Evolutionary conservation across 1,140 invertebrate species (phyloP).

Genomic region (Rhizoglyphus robini): DNA sequence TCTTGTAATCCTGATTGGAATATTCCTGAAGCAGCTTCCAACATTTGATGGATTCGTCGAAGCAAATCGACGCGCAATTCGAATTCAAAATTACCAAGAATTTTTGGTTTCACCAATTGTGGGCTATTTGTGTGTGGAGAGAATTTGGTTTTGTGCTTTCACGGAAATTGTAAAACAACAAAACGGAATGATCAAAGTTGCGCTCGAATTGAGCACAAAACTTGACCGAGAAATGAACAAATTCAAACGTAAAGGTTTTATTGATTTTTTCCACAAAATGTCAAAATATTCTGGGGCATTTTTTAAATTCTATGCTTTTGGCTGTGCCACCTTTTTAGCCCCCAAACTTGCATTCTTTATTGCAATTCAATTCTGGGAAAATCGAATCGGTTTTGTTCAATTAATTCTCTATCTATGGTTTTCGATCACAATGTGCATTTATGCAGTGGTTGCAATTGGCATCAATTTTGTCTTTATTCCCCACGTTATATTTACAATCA

Average conservation of each 20-base stretch:
- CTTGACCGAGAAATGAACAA: neutral
- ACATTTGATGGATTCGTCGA: neutral
- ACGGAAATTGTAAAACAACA: neutral
- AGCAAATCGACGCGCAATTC: neutral
- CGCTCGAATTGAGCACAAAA: neutral
- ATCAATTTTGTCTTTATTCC: neutral
- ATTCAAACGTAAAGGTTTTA: neutral
- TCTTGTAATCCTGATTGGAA: no score
- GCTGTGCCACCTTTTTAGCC: neutral
- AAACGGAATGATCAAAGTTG: neutral
- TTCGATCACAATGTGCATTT: neutral
- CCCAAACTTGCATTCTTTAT: neutral
- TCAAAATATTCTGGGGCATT: neutral
- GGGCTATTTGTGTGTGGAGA: neutral
- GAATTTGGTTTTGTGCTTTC: neutral
- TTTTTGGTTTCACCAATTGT: neutral
- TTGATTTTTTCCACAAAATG: neutral
- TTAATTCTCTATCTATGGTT: neutral
- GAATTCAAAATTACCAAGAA: neutral
- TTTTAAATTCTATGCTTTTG: neutral
- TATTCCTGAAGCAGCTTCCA: no score
- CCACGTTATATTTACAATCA: neutral
- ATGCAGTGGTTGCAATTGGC: neutral
- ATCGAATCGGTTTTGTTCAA: neutral
- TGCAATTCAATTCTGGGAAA: neutral